Conservation (phyloP, 2,888 invertebrate species). For the Plagodis dolabraria region DNA sequence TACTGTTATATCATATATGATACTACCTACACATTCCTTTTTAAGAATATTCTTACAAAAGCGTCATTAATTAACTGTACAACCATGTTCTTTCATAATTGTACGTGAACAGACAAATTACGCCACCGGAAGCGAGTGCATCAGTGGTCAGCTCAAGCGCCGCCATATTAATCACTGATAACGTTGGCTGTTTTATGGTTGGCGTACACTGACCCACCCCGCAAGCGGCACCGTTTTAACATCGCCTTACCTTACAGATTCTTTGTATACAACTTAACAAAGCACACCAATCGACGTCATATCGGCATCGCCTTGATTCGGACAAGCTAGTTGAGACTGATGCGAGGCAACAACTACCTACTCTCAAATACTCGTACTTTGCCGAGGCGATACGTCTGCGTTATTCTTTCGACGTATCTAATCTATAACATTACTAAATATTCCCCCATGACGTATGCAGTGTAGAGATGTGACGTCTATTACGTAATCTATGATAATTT, state of each 20-base stretch:
- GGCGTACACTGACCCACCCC: too few species aligned
- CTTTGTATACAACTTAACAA: too few species aligned
- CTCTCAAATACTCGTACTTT: too few species aligned
- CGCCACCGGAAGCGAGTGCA: constrained; percentile 32
- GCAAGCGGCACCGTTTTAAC: too few species aligned
- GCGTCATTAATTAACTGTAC: not conserved
- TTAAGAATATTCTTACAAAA: too few species aligned
- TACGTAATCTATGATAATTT: constrained; percentile 14
- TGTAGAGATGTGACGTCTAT: constrained; percentile 12
- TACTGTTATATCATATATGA: too few species aligned
- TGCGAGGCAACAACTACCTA: not conserved
- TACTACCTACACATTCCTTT: too few species aligned
- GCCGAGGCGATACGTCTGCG: not conserved
- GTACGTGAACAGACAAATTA: constrained; percentile 20
- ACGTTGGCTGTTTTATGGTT: too few species aligned
- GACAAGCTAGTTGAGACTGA: too few species aligned
- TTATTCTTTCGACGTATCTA: not conserved
- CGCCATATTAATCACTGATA: constrained; percentile 11
- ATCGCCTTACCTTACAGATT: too few species aligned
- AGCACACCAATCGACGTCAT: too few species aligned
- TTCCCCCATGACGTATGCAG: constrained; percentile 14
- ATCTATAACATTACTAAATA: constrained; percentile 14
- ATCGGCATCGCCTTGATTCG: too few species aligned
- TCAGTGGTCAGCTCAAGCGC: constrained; percentile 15
- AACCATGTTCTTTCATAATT: constrained; percentile 20